Evolutionary conservation across 2,888 invertebrate species (phyloP).

Genomic region (Oegoconia quadripuncta): DNA sequence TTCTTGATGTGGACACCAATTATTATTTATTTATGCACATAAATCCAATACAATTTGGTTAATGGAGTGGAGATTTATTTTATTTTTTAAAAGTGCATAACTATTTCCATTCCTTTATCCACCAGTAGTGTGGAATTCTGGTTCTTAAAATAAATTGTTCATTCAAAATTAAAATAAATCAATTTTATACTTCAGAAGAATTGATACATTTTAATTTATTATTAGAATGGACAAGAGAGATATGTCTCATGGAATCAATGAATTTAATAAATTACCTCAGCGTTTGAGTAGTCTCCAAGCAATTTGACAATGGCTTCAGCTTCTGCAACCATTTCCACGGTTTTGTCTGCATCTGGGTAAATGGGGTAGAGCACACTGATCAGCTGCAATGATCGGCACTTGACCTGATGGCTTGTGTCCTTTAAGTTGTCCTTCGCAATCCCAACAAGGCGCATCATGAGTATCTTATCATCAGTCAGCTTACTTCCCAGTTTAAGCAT

Average conservation of each 20-base stretch:
- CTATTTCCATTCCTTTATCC: no score
- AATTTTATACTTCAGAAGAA: no score
- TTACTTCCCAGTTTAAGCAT: slow-evolving; percentile 84
- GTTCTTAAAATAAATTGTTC: no score
- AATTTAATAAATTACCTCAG: slow-evolving; percentile 65
- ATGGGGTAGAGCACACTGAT: slow-evolving; percentile 86
- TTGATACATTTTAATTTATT: no score
- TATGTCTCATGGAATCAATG: neutral
- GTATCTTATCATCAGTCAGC: slow-evolving; percentile 76
- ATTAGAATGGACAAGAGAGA: neutral
- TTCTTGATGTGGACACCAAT: no score
- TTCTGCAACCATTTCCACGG: slow-evolving; percentile 71
- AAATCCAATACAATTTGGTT: no score
- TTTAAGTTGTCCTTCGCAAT: slow-evolving; percentile 85
- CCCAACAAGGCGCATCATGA: slow-evolving; percentile 80
- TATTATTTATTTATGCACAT: no score
- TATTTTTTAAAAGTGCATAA: no score
- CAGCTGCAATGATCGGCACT: slow-evolving; percentile 88
- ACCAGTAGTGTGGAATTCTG: no score
- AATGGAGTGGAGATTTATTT: no score
- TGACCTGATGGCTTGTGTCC: slow-evolving; percentile 88
- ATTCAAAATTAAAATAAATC: no score
- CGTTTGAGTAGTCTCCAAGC: slow-evolving; percentile 91
- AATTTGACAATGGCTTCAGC: slow-evolving; percentile 83
- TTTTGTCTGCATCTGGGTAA: slow-evolving; percentile 67